phyloP scores from a whole-genome alignment of 1,140 invertebrate species.

The Augochlora pura region DNA sequence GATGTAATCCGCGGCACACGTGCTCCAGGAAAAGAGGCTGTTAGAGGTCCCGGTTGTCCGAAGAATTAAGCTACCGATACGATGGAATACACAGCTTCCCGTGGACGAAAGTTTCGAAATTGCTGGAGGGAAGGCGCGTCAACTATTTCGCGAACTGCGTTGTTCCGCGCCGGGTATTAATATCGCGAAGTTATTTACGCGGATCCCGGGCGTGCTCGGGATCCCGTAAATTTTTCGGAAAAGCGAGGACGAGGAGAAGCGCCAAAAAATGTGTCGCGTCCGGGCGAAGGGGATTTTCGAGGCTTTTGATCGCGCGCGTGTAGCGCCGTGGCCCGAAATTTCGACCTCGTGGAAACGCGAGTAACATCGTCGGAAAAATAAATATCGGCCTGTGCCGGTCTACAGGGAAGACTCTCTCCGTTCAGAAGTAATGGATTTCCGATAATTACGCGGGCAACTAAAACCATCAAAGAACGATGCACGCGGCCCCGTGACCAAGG shows the following conservation, averaged over 20 bases:
- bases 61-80: neutral
- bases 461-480: conserved; percentile 24
- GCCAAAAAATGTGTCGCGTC: neutral
- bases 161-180: neutral
- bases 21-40: too few relatives aligned
- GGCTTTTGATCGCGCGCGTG: neutral
- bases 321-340: neutral
- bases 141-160: neutral
- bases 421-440: conserved; percentile 51
- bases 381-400: neutral
- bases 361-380: neutral
- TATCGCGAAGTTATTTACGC: neutral
- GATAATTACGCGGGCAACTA: conserved; percentile 39
- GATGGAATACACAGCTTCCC: too few relatives aligned
- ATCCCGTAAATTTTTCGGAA: neutral
- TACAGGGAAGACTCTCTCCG: conserved; percentile 9
- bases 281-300: neutral
- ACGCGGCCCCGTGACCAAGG: neutral
- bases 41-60: too few relatives aligned
- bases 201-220: neutral
- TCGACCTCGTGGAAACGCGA: neutral
- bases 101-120: neutral
- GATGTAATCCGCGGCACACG: too few relatives aligned
- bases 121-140: neutral
- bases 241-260: neutral